A percentile compares a stretch with the other conserved stretches of the same genome.
These are phyloP conservation scores for Silurus glanis DNA, from an alignment of 2,113 vertebrate species.

Conservation along the genomic window DNA sequence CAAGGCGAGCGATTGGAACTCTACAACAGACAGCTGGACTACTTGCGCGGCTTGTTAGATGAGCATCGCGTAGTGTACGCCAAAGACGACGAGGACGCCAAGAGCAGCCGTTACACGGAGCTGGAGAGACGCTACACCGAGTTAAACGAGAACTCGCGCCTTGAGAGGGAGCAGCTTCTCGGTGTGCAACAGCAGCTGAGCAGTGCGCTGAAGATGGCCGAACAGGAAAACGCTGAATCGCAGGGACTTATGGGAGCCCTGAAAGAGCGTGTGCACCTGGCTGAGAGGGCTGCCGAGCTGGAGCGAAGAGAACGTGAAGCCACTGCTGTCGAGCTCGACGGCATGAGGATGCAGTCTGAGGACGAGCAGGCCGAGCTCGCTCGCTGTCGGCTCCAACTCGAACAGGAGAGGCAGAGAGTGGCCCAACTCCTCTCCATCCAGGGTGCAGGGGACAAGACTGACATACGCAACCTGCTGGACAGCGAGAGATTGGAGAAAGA, in stretches of 20 bases:
- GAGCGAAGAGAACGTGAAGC: conserved; percentile 78
- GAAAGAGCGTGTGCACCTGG: conserved; percentile 83
- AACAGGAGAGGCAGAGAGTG: conserved; percentile 83
- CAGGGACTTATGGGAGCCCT: conserved; percentile 83
- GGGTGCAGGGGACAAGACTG: conserved; percentile 80
- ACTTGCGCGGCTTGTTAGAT: conserved; percentile 81
- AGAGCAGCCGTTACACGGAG: conserved; percentile 83
- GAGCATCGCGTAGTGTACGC: conserved; percentile 80
- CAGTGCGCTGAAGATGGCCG: conserved; percentile 86
- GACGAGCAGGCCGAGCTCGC: conserved; percentile 79
- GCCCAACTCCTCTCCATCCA: conserved; percentile 82
- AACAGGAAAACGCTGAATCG: conserved; percentile 86
- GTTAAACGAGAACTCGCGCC: conserved; percentile 79
- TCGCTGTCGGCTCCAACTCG: conserved; percentile 79
- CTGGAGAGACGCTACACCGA: conserved; percentile 84
- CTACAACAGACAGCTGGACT: conserved; percentile 81
- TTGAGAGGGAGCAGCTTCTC: conserved; percentile 84
- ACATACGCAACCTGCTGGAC: conserved; percentile 82
- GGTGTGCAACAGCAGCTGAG: conserved; percentile 88
- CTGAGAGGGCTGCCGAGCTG: conserved; percentile 80
- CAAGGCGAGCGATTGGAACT: conserved; percentile 83
- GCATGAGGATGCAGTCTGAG: conserved; percentile 72
- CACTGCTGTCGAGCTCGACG: conserved; percentile 75
- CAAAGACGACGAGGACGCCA: conserved; percentile 74
- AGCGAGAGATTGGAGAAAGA: conserved; percentile 82